A percentile compares a stretch with the other conserved stretches of the same genome.
These are phyloP conservation scores for Macrotus californicus DNA, from an alignment of 2,113 vertebrate species.

Conservation along the genomic window DNA sequence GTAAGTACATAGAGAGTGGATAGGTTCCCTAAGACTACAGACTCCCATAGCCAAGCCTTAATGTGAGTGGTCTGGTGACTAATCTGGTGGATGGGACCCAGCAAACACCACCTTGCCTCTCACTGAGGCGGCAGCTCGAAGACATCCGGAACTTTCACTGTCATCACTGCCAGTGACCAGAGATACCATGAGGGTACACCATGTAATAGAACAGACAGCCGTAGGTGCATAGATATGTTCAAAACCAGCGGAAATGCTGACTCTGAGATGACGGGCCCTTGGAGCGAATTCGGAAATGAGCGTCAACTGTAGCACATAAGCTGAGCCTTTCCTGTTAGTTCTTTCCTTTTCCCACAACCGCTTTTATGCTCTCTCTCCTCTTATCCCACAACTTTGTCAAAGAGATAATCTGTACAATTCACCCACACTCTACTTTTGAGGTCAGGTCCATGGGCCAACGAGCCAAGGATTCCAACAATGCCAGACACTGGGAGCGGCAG, in stretches of 20 bases:
- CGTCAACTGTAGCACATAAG: not conserved
- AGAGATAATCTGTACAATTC: not conserved
- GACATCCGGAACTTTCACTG: not conserved
- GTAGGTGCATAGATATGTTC: not conserved
- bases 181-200: not conserved
- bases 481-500: not conserved
- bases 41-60: not conserved
- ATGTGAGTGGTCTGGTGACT: not conserved
- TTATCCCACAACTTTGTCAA: not conserved
- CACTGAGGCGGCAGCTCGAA: not conserved
- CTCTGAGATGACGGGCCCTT: not conserved
- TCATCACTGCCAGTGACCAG: not conserved
- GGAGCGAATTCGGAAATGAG: not conserved
- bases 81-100: not conserved
- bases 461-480: not conserved
- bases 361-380: not conserved
- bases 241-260: rapidly evolving
- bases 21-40: not conserved
- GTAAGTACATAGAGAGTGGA: not conserved
- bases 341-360: not conserved
- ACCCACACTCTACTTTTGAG: not conserved
- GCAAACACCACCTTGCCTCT: not conserved
- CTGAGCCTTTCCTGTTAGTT: not conserved
- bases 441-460: not conserved
- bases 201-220: not conserved